Evolutionary conservation across 2,113 vertebrate species (phyloP).

Genomic region (Ageneiosus marmoratus): DNA sequence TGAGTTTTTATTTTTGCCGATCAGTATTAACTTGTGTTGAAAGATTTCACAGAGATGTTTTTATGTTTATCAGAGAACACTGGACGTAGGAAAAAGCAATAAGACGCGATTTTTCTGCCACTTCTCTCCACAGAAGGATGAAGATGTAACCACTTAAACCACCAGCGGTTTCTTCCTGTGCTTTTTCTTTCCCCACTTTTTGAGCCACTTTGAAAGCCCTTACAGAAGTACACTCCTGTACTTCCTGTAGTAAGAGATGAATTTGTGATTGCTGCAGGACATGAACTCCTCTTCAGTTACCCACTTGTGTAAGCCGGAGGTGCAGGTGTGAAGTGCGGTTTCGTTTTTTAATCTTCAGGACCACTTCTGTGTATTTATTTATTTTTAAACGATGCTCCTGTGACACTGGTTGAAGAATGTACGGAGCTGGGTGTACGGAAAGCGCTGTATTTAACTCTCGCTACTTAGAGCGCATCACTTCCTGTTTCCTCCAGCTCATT

Average conservation of each 20-base stretch:
- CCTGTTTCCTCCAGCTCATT: not conserved
- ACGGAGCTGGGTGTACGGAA: not conserved
- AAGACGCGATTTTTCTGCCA: not conserved
- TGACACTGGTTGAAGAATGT: conserved; percentile 38
- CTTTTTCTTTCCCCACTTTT: not conserved
- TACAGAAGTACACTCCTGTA: too few species aligned
- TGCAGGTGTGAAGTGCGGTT: not conserved
- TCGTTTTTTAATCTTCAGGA: not conserved
- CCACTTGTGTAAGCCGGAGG: not conserved
- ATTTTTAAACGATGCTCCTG: not conserved
- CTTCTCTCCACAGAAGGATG: not conserved
- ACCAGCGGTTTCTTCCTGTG: not conserved
- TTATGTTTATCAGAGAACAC: conserved; percentile 42
- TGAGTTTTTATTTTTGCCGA: conserved; percentile 19
- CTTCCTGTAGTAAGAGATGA: too few species aligned
- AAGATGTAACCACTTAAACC: not conserved
- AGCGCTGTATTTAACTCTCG: not conserved
- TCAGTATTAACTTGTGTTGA: conserved; percentile 49
- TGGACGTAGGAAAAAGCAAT: conserved; percentile 44
- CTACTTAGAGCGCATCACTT: not conserved
- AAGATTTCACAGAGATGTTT: not conserved
- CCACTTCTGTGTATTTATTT: conserved; percentile 39
- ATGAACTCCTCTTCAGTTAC: too few species aligned
- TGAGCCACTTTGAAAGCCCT: not conserved
- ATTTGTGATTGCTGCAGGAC: not conserved